Base-by-base conservation (phyloP, 2,797 vertebrate genomes). In the Pitangus sulphuratus region DNA sequence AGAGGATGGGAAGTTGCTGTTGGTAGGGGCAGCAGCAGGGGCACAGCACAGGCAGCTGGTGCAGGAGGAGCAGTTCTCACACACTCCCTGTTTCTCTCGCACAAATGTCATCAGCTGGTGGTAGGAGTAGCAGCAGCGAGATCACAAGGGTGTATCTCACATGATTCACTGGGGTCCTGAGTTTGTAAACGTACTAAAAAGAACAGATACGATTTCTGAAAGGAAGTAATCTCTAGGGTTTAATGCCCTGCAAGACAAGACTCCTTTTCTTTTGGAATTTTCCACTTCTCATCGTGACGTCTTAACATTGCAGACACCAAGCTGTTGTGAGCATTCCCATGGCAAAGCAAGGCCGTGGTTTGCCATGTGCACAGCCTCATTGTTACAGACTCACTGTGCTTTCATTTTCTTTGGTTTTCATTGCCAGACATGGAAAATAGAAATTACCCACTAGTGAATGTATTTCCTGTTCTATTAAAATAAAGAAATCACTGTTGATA, bases 221-320 rank as follows among this genome's bases (percentile, higher is more conserved):
- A 91, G 82, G 83, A 76, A 96, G 70, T 91, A 53, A 79, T 91
- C 96, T 95, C 91, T 84, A 50, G 95, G 68, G 94, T 94, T 83
- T 79, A 95, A 94, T 89, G 94, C 90, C 93, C 96, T 91, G 44
- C 44, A 79, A 88, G 79, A 66, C 91, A 91, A 86, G 47, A 26
- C 50, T 35, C 17, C 74, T 93, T 96, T 94, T 96, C 87, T 94
- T 91, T 68, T 44, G 89, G 89, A 96, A 96, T 96, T 96, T 97
- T 96, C 89, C 93, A 89, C 84, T 95, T 94, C 88, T 85, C 68
- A 30, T 93, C 44, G 0, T 90, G 91, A 91, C 6, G 2, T 95
- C 83, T 95, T 93, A 93, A 45, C 91, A 42, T 71, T 79, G 66
- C 93, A 87, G 84, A 60, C 60, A 89, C 70, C 77, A 80, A 90